Evolutionary conservation across 2,113 vertebrate species (phyloP).

Genomic region (Prinia subflava): DNA sequence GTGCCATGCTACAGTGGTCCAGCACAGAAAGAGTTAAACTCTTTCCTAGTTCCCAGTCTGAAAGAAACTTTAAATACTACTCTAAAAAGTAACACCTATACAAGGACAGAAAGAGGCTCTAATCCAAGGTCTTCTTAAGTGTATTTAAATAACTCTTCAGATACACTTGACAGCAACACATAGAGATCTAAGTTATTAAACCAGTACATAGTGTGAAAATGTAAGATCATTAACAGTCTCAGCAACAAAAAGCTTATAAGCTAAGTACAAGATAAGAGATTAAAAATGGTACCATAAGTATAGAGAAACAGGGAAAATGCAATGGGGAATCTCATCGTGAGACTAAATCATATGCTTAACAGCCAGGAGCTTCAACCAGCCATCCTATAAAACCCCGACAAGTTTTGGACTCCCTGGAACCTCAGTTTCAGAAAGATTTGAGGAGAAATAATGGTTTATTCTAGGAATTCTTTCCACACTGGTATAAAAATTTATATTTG

Average conservation of each 20-base stretch:
- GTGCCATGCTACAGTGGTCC: neutral
- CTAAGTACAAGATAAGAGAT: neutral
- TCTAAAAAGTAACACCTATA: neutral
- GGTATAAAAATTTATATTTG: neutral
- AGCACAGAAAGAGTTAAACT: neutral
- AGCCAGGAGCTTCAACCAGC: neutral
- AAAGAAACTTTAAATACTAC: neutral
- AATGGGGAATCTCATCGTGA: neutral
- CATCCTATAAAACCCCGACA: neutral
- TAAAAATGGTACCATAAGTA: neutral
- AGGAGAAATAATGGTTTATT: neutral
- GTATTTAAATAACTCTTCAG: neutral
- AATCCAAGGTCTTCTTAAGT: neutral
- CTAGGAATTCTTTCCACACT: neutral
- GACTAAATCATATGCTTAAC: neutral
- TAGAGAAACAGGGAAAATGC: neutral
- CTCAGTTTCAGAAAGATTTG: neutral
- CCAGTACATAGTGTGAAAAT: neutral
- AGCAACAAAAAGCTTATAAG: neutral
- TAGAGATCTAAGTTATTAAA: neutral
- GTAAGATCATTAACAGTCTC: neutral
- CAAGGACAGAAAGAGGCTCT: neutral
- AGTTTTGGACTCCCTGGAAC: neutral
- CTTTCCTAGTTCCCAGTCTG: neutral
- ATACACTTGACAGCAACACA: neutral